phyloP scores from a whole-genome alignment of 1,140 invertebrate species.

The Drosophila takahashii region DNA sequence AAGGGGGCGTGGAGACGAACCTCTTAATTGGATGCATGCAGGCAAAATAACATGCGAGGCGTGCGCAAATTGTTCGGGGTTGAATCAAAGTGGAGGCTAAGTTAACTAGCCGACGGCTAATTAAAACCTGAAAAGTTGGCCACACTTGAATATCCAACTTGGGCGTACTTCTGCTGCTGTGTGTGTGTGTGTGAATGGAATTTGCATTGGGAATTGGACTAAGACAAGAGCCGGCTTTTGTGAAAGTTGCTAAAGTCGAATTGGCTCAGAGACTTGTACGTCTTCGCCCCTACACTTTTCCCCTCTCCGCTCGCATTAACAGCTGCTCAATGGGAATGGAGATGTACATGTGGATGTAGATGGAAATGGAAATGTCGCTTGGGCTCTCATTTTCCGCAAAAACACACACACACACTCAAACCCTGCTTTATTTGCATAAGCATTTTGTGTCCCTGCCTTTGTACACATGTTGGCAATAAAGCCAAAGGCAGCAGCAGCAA shows the following conservation, averaged over 20 bases:
- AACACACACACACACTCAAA: constrained; percentile 8
- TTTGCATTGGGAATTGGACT: constrained; percentile 76
- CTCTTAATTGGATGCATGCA: constrained; percentile 82
- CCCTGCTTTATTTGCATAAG: constrained; percentile 50
- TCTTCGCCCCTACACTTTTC: no score
- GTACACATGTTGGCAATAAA: constrained; percentile 60
- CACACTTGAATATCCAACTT: constrained; percentile 62
- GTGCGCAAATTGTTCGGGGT: constrained; percentile 63
- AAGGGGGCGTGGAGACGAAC: constrained; percentile 47
- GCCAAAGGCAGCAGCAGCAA: constrained; percentile 2
- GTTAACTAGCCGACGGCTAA: constrained; percentile 79
- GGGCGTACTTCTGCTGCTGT: constrained; percentile 19
- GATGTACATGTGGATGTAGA: constrained; percentile 3
- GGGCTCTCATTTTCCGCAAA: constrained; percentile 58
- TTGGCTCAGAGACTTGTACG: constrained; percentile 50
- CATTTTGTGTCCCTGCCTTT: constrained; percentile 35
- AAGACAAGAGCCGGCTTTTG: constrained; percentile 68
- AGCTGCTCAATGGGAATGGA: constrained; percentile 65
- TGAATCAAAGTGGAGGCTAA: constrained; percentile 57
- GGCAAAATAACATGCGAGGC: constrained; percentile 80
- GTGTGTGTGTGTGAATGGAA: constrained; percentile 49
- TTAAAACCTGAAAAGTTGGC: constrained; percentile 78
- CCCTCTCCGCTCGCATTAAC: constrained; percentile 53
- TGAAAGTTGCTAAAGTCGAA: constrained; percentile 64
- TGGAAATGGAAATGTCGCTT: constrained; percentile 62